Evolutionary conservation across 2,113 vertebrate genomes (phyloP).

Genomic region (Apeltes quadracus): DNA sequence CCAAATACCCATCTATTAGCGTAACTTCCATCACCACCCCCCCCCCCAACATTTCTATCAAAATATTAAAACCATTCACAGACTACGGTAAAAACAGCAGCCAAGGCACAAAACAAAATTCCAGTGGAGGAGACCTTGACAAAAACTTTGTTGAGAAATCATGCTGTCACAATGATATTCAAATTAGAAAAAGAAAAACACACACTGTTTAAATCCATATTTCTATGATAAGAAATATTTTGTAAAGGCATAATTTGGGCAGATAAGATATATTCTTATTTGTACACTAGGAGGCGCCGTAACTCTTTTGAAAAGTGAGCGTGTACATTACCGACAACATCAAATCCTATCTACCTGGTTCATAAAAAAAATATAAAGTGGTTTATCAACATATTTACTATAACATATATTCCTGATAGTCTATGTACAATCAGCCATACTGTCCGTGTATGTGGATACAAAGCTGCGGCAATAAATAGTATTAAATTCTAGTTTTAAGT

Average conservation of each 20-base stretch:
- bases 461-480: slow-evolving; percentile 8
- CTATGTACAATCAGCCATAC: slow-evolving; percentile 33
- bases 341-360: slow-evolving; percentile 11
- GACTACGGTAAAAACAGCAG: slow-evolving; percentile 49
- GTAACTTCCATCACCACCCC: background rate
- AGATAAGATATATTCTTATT: slow-evolving; percentile 17
- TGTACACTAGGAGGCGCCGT: slow-evolving; percentile 52
- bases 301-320: background rate
- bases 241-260: slow-evolving; percentile 12
- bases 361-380: slow-evolving; percentile 32
- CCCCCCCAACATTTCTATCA: slow-evolving; percentile 5
- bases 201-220: background rate
- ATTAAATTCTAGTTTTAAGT: slow-evolving; percentile 1
- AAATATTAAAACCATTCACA: slow-evolving; percentile 20
- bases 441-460: background rate
- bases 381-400: slow-evolving; percentile 37
- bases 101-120: slow-evolving; percentile 61
- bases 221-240: slow-evolving; percentile 5
- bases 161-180: slow-evolving; percentile 20
- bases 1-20: slow-evolving; percentile 16
- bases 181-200: slow-evolving; percentile 26
- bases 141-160: slow-evolving; percentile 9
- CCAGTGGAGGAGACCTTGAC: slow-evolving; percentile 28
- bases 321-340: background rate
- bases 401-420: slow-evolving; percentile 11